Conservation (phyloP, 2,113 vertebrate species). For the Lamprologus callipterus region DNA sequence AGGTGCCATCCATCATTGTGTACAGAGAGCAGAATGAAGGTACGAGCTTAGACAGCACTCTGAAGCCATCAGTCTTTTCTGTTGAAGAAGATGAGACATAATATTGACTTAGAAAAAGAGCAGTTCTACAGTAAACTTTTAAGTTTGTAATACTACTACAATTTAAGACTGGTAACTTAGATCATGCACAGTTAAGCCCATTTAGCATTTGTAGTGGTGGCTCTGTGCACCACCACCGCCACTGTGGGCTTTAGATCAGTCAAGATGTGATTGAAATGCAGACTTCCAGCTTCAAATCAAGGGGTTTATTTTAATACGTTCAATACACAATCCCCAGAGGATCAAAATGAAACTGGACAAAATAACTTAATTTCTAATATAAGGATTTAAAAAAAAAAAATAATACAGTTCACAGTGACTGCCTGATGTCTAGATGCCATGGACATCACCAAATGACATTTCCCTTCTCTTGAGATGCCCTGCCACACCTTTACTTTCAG, state of each 20-base stretch:
- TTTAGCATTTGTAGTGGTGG: neutral
- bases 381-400: neutral
- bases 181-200: neutral
- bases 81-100: neutral
- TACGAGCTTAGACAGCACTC: neutral
- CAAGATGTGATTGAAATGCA: neutral
- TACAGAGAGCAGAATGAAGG: slow-evolving; percentile 7
- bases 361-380: neutral
- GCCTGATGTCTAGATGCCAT: neutral
- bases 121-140: neutral
- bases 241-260: neutral
- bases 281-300: neutral
- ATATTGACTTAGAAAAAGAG: neutral
- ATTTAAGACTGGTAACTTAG: neutral
- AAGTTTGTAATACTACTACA: neutral
- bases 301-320: neutral
- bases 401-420: neutral
- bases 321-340: neutral
- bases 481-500: neutral
- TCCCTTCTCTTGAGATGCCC: neutral
- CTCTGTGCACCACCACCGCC: neutral
- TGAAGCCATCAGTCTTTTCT: slow-evolving; percentile 22
- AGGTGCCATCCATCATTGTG: slow-evolving; percentile 38
- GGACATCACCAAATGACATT: neutral
- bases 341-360: neutral